Evolutionary conservation across 2,113 vertebrate genomes (phyloP), one percentile per base, ranked within the genome.

Genomic region (Menidia beryllina): DNA sequence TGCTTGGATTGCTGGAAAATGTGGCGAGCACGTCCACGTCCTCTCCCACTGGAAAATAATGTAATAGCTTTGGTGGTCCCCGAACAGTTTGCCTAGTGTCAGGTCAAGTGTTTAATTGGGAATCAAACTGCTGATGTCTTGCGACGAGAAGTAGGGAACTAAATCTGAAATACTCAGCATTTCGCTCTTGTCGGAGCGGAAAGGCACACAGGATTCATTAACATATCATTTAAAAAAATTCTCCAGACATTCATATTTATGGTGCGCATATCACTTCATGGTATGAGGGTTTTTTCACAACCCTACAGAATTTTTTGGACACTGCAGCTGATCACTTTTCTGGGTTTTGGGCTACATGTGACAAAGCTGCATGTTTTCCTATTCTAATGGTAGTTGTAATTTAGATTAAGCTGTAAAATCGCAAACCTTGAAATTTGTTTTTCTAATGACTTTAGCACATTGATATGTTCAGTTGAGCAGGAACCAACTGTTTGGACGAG

Each of bases 341-440:
- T 47, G 24, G 21, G 51, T 2, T 65, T 36, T 66, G 23, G 27
- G 24, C 15, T 41, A 24, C 50, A 5, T 34, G 26, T 49, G 54
- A 8, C 34, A 26, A 67, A 66, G 59, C n/a, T 14, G 30, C 7
- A 59, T 20, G 47, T n/a, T 57, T 77, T 77, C 11, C 27, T 15
- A 5, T 47, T 21, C 14, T 36, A 11, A 26, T 54, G 48, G 36
- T 14, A n/a, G 55, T 26, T 30, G n/a, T 45, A 55, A 47, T 45
- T 43, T n/a, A 54, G 38, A 19, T 21, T 13, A 19, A 23, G 20
- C 15, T 19, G 36, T 9, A 36, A 55, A 66, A 19, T 4, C n/a
- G 14, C 1, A 5, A 12, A 8, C 36, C 21, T 24, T 17, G 21
- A 1, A 0, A 4, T 0, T 27, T 53, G 56, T 9, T 1, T 41